phyloP scores from a whole-genome alignment of 2,888 invertebrate species.

The Harpalus rufipes region DNA sequence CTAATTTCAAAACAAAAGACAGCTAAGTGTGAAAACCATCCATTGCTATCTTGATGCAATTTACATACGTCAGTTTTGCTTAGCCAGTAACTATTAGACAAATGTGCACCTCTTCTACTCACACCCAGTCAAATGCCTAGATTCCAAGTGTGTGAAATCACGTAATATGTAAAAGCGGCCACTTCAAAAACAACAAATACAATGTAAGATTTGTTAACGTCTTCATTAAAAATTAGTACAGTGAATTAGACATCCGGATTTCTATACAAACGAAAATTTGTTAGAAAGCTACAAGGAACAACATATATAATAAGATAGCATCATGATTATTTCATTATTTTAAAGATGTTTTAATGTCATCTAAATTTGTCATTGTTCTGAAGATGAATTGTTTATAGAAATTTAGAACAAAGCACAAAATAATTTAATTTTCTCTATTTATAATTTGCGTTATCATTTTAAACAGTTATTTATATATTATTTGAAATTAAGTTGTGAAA shows the following conservation, averaged over 20 bases:
- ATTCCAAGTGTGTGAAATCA: constrained; percentile 20
- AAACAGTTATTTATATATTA: too few relatives aligned
- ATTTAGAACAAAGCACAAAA: neutral
- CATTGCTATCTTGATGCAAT: constrained; percentile 56
- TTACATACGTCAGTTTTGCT: constrained; percentile 51
- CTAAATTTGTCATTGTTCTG: constrained; percentile 39
- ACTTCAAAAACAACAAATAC: constrained; percentile 40
- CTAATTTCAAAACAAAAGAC: constrained; percentile 64
- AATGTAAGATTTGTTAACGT: constrained; percentile 64
- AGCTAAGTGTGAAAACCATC: constrained; percentile 65
- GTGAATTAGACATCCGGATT: constrained; percentile 60
- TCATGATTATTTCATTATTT: constrained; percentile 37
- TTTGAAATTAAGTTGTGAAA: too few relatives aligned
- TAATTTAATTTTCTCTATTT: neutral
- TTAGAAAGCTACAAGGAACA: constrained; percentile 46
- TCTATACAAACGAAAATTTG: constrained; percentile 42
- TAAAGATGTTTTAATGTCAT: constrained; percentile 16
- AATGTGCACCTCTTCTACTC: constrained; percentile 11
- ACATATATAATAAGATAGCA: constrained; percentile 44
- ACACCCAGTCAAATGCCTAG: neutral
- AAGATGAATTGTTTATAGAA: neutral
- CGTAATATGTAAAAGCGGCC: constrained; percentile 50
- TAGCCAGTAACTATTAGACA: constrained; percentile 19
- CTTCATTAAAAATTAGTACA: constrained; percentile 62
- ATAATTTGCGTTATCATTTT: too few relatives aligned